A percentile compares a stretch with the other conserved stretches of the same genome.
phyloP scores from a whole-genome alignment of 2,113 vertebrate genomes.

The Smithornis capensis region DNA sequence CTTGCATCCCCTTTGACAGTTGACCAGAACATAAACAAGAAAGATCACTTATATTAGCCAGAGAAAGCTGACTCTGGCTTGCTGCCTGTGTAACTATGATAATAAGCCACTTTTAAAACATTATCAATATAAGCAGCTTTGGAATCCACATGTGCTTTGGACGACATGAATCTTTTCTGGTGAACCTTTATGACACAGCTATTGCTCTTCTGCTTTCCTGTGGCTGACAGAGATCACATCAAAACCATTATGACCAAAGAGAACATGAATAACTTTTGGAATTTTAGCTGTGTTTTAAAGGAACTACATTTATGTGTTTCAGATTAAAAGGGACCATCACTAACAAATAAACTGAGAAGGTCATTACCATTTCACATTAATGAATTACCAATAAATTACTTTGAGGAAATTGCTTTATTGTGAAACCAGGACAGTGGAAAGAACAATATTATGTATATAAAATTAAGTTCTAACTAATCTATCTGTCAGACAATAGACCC shows the following conservation, averaged over 20 bases:
- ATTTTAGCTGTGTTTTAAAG: not conserved
- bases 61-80: not conserved
- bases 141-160: not conserved
- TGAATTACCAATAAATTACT: slow-evolving; percentile 23
- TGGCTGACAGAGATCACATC: not conserved
- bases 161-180: not conserved
- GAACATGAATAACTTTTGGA: not conserved
- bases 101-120: not conserved
- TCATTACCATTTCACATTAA: slow-evolving; percentile 35
- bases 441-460: not conserved
- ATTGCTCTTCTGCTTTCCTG: not conserved
- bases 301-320: not conserved
- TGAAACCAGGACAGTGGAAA: slow-evolving; percentile 5
- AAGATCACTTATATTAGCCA: not conserved
- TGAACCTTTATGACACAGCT: not conserved
- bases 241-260: not conserved
- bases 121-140: not conserved
- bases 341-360: not conserved
- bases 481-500: not conserved
- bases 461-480: slow-evolving; percentile 20
- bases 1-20: not conserved
- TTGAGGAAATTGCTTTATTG: slow-evolving; percentile 19
- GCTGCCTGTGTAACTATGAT: not conserved
- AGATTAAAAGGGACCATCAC: not conserved
- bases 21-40: slow-evolving; percentile 1